These are phyloP conservation scores for Argyrosomus regius DNA, from an alignment of 2,797 vertebrate species.

Conservation along the genomic window DNA sequence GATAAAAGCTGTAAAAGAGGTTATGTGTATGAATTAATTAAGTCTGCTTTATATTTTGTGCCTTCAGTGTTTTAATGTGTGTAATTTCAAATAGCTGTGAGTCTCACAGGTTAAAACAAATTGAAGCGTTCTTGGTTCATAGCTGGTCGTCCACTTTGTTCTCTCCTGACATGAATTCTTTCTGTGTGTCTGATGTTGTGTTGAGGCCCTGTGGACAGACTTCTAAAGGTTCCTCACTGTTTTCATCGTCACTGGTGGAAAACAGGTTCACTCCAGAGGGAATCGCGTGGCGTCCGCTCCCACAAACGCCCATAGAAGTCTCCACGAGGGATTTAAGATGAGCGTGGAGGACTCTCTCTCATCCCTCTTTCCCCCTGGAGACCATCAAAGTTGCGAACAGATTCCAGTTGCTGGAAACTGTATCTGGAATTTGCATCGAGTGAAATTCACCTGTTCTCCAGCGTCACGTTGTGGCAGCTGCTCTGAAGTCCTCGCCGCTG, in stretches of 20 bases:
- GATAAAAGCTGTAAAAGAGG: too few relatives aligned
- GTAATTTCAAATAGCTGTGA: too few relatives aligned
- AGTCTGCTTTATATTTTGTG: too few relatives aligned
- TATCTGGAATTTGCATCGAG: not conserved
- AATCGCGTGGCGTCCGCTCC: not conserved
- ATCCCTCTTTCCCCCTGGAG: not conserved
- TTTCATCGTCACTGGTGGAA: not conserved
- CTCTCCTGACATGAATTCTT: too few relatives aligned
- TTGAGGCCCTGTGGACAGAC: too few relatives aligned
- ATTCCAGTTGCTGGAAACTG: constrained; percentile 2
- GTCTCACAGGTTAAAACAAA: too few relatives aligned
- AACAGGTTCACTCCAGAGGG: not conserved
- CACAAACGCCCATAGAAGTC: not conserved
- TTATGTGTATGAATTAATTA: too few relatives aligned
- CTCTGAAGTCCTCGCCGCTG: not conserved
- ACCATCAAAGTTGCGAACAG: not conserved
- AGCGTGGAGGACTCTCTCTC: not conserved
- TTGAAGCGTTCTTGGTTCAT: too few relatives aligned
- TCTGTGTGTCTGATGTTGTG: too few relatives aligned
- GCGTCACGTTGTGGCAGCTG: not conserved
- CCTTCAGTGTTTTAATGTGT: too few relatives aligned
- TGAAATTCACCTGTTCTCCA: not conserved
- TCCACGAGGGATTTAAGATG: not conserved
- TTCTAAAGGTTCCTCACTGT: not conserved
- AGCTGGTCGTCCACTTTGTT: too few relatives aligned